These are phyloP conservation scores for Microctenopoma stevenorrisi DNA, from an alignment of 2,797 vertebrate species.

Conservation along the genomic window DNA sequence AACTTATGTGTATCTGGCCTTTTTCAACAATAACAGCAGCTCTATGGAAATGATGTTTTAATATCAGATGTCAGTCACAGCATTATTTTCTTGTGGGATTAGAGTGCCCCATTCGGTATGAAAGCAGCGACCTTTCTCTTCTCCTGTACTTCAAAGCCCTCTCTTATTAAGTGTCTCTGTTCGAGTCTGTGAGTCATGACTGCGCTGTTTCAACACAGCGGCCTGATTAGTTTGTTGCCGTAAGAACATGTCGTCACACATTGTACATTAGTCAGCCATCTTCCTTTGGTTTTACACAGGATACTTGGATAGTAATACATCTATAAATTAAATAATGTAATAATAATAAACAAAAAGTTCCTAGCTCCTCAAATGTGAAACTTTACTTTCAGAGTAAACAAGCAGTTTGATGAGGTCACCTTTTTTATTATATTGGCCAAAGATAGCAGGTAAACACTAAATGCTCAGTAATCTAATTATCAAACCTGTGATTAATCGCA, in stretches of 20 bases:
- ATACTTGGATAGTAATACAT: no score
- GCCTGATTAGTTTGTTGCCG: neutral
- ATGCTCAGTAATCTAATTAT: no score
- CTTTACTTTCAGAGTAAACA: neutral
- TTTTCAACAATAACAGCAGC: neutral
- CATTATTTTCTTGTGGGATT: constrained; percentile 7
- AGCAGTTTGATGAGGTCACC: neutral
- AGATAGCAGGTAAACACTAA: no score
- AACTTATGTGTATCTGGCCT: neutral
- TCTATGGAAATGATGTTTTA: constrained; percentile 10
- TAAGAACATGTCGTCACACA: neutral
- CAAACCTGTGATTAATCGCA: no score
- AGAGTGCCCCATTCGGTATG: neutral
- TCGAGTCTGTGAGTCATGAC: constrained; percentile 24
- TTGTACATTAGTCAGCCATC: neutral
- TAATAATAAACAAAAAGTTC: no score
- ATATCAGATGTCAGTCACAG: neutral
- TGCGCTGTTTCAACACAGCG: neutral
- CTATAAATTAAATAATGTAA: no score
- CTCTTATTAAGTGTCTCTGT: neutral
- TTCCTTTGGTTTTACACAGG: no score
- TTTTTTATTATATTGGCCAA: no score
- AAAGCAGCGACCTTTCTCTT: constrained; percentile 18
- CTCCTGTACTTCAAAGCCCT: constrained; percentile 21
- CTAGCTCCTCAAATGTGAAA: neutral